These are phyloP conservation scores for Aquila chrysaetos DNA, from an alignment of 2,797 vertebrate genomes.

Conservation along the genomic window DNA sequence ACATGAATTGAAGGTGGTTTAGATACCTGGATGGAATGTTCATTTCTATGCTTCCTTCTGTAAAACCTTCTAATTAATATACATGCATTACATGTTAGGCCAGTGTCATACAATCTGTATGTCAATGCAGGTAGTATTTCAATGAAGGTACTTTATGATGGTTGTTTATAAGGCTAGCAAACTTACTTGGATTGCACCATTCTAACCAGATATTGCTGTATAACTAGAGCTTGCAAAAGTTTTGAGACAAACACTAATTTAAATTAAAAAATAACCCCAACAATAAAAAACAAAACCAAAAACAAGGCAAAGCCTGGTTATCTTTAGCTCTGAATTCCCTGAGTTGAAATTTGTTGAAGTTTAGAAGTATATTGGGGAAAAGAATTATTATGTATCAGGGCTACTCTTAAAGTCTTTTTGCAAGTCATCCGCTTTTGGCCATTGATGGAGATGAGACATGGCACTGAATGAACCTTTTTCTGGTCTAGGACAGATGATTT, in stretches of 20 bases:
- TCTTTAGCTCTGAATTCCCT: not conserved
- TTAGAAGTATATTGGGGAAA: not conserved
- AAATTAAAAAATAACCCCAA: not conserved
- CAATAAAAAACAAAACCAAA: too few species aligned
- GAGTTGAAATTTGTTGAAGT: not conserved
- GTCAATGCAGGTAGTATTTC: not conserved
- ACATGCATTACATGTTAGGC: not conserved
- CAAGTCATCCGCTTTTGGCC: not conserved
- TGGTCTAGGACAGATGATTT: not conserved
- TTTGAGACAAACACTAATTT: not conserved
- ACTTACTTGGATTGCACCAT: not conserved
- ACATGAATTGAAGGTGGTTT: not conserved
- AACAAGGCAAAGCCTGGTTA: not conserved
- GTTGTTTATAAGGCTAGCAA: not conserved
- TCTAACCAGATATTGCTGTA: not conserved
- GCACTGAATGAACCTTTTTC: not conserved
- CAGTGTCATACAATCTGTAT: not conserved
- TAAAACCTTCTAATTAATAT: not conserved
- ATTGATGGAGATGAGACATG: not conserved
- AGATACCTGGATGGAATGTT: not conserved
- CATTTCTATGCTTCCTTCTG: not conserved
- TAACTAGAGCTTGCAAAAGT: not conserved
- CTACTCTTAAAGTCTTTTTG: not conserved
- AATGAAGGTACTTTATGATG: not conserved
- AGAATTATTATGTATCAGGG: not conserved